Evolutionary conservation across 2,888 invertebrate genomes (phyloP), one percentile per base, ranked within the genome.

Genomic region (Troides helena): DNA sequence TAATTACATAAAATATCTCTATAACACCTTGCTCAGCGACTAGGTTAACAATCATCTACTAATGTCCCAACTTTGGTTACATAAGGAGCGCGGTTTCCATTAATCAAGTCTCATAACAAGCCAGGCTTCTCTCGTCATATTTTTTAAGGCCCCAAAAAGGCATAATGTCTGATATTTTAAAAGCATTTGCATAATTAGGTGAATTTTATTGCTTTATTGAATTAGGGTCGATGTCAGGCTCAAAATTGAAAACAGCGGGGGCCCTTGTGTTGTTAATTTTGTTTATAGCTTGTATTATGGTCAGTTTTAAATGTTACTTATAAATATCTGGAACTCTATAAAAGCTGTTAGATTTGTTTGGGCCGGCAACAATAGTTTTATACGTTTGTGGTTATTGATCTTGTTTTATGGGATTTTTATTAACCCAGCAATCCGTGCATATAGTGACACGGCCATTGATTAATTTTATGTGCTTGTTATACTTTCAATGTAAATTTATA

Each of bases 141-240:
- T 86, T 86, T 89, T 87, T 81, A 81, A 75, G 83, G 80, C 80
- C 53, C 81, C 80, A 85, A 87, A 88, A 88, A 87, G 82, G 85
- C 84, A 86, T 88, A 87, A 88, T 86, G 80, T 77, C 80, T 84
- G 86, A 89, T 88, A 89, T 89, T 90, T 89, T 85, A 86, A 86
- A 86, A 74, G 84, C 90, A 92, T 92, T 92, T 92, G 90, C 92
- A 92, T 92, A 92, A 92, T 92, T 92, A 92, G 91, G 92, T 92
- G 92, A 90, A 92, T 92, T 92, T 92, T 92, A 92, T 92, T 86
- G 90, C 92, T 92, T 92, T 92, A 92, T 92, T 92, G 92, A 92
- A 92, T 92, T 92, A 92, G 87, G 90, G 85, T 88, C 89, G 87
- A 91, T 90, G 92, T 92, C 92, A 90, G 88, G 78, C 80, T 88